Evolutionary conservation across 2,113 vertebrate genomes (phyloP), one percentile per base, ranked within the genome.

Genomic region (Clarias batrachus): DNA sequence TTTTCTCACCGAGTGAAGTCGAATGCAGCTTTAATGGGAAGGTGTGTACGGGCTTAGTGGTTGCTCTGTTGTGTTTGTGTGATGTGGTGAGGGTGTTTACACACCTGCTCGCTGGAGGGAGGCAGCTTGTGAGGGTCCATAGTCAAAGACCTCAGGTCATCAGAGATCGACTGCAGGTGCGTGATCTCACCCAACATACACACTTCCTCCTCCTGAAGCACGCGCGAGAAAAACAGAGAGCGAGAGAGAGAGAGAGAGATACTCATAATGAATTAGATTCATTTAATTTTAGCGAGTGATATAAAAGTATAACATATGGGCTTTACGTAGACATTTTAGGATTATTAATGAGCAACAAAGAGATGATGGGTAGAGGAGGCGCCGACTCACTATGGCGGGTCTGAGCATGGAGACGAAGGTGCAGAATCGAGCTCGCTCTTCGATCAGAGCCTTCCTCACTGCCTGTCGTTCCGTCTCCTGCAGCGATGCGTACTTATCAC

Each of bases 111-210:
- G 14, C 97, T 97, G 1, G 97, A 96, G 27, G 97, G 95, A 5
- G 97, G 97, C 88, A 99, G 93, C 87, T 97, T 99, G 95, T 99
- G 97, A 5, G 97, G 97, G 89, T 99, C 97, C 96, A 98, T 97
- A 12, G 97, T 99, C 59, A 99, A 95, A 52, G 93, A 94, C 90
- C 97, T 97, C 82, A 99, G 91, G 89, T 99, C 97, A 77, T 99
- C 97, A 0, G 96, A 96, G 90, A 98, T 97, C 56, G 96, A 96
- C 93, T 97, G 97, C 14, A 99, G 95, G 92, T 98, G 97, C 1
- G 97, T 97, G 88, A 99, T 96, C 92, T 99, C 97, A 87, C 96
- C 97, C 17, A 99, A 90, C 97, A 99, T 97, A 52, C 96, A 96
- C 93, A 99, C 96, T 93, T 99, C 97, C 93, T 98, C 97, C 86